Evolutionary conservation across 2,888 invertebrate species (phyloP).

Genomic region (Drosophila pseudotalamancana): DNA sequence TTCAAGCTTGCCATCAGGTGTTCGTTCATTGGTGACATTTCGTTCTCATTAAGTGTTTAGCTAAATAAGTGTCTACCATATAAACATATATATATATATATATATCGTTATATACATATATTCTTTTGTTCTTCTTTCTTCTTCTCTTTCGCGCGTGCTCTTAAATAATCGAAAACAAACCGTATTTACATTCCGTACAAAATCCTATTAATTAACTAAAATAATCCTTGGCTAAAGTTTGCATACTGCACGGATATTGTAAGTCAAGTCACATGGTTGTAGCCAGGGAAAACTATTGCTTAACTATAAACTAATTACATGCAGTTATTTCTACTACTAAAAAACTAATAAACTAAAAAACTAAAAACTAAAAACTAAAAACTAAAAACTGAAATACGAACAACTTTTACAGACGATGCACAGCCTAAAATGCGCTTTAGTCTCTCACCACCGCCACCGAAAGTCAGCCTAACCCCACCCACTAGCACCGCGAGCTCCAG

Average conservation of each 20-base stretch:
- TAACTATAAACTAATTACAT: not conserved
- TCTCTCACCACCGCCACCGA: slow-evolving; percentile 80
- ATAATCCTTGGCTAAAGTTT: slow-evolving; percentile 73
- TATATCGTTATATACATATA: slow-evolving; percentile 52
- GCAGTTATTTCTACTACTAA: not conserved
- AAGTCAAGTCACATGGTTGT: slow-evolving; percentile 61
- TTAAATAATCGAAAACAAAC: slow-evolving; percentile 22
- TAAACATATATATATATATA: slow-evolving; percentile 33
- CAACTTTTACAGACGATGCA: slow-evolving; percentile 81
- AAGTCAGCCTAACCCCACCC: slow-evolving; percentile 73
- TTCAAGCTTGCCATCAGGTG: slow-evolving; percentile 9
- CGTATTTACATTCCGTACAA: slow-evolving; percentile 25
- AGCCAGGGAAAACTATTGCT: slow-evolving; percentile 11
- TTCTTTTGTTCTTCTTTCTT: slow-evolving; percentile 67
- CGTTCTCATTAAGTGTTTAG: slow-evolving; percentile 41
- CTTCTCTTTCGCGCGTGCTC: slow-evolving; percentile 68
- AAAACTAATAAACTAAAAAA: slow-evolving; percentile 10
- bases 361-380: not conserved
- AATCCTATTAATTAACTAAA: slow-evolving; percentile 22
- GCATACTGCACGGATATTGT: slow-evolving; percentile 84
- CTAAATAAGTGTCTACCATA: slow-evolving; percentile 56
- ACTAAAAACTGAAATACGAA: slow-evolving; percentile 30
- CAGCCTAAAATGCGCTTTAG: slow-evolving; percentile 84
- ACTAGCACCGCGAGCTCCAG: slow-evolving; percentile 31
- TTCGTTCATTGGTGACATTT: slow-evolving; percentile 52